phyloP scores from a whole-genome alignment of 2,797 vertebrate species.

The Steatocranus sp. region DNA sequence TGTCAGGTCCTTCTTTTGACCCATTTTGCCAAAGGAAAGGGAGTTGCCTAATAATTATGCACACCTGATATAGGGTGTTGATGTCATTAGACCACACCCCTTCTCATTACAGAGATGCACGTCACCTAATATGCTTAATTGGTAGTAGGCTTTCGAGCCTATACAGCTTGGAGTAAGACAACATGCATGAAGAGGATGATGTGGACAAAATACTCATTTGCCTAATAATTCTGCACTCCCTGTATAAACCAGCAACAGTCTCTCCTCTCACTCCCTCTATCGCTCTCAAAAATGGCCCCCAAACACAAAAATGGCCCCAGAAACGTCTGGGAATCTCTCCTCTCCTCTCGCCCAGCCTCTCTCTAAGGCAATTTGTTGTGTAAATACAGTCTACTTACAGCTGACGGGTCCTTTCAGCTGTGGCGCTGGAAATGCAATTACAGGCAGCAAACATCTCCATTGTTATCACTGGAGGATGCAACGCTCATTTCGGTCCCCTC shows the following conservation, averaged over 20 bases:
- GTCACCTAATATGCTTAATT: too few relatives aligned
- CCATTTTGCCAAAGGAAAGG: too few relatives aligned
- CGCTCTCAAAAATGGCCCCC: conserved; percentile 23
- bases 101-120: too few relatives aligned
- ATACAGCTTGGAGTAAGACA: too few relatives aligned
- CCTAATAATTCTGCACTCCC: too few relatives aligned
- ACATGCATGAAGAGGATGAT: too few relatives aligned
- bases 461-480: conserved; percentile 75
- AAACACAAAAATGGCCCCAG: conserved; percentile 33
- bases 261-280: not conserved
- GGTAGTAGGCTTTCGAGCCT: too few relatives aligned
- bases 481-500: conserved; percentile 64
- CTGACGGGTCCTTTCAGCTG: conserved; percentile 66
- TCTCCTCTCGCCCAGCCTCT: conserved; percentile 41
- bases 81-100: too few relatives aligned
- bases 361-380: conserved; percentile 77
- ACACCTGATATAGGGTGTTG: too few relatives aligned
- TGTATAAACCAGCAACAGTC: conserved; percentile 3
- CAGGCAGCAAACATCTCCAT: conserved; percentile 79
- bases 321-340: conserved; percentile 17
- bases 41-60: too few relatives aligned
- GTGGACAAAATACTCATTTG: too few relatives aligned
- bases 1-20: too few relatives aligned
- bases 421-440: conserved; percentile 77
- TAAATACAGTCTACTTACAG: conserved; percentile 76